Percentiles rank a stretch among this genome's conserved stretches.
Conservation (phyloP, 2,113 vertebrate genomes). For the Tychaedon coryphoeus region DNA sequence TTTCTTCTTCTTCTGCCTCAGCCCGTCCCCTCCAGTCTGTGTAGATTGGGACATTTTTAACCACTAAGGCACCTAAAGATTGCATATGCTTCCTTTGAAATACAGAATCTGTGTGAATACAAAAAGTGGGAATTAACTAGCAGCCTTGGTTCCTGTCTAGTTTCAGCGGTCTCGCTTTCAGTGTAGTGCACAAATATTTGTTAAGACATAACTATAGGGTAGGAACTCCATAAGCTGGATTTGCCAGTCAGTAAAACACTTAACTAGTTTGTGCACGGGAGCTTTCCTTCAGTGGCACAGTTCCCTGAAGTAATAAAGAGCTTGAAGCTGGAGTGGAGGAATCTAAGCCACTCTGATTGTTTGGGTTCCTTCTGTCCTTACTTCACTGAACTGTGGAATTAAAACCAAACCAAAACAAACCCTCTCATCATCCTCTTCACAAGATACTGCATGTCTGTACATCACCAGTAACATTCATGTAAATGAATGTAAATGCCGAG, state of each 20-base stretch:
- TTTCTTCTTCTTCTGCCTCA: background rate
- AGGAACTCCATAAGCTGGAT: background rate
- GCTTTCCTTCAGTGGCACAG: background rate
- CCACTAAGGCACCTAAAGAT: background rate
- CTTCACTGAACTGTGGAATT: background rate
- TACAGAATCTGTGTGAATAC: background rate
- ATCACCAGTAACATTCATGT: background rate
- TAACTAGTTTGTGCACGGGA: background rate
- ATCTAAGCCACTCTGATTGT: background rate
- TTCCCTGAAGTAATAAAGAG: background rate
- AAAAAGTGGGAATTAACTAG: background rate
- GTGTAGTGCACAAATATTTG: background rate
- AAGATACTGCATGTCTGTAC: background rate
- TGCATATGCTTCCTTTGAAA: background rate
- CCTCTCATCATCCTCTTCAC: background rate
- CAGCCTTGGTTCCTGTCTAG: background rate
- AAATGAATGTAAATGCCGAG: fast-evolving
- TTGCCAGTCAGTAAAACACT: background rate
- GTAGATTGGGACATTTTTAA: background rate
- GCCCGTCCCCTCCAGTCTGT: background rate
- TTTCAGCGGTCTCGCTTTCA: background rate
- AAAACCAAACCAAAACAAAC: background rate
- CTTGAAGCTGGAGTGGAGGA: background rate
- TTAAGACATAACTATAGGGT: background rate
- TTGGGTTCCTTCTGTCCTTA: background rate